Conservation (phyloP, 1,140 invertebrate genomes). For the Drosophila tristis region DNA sequence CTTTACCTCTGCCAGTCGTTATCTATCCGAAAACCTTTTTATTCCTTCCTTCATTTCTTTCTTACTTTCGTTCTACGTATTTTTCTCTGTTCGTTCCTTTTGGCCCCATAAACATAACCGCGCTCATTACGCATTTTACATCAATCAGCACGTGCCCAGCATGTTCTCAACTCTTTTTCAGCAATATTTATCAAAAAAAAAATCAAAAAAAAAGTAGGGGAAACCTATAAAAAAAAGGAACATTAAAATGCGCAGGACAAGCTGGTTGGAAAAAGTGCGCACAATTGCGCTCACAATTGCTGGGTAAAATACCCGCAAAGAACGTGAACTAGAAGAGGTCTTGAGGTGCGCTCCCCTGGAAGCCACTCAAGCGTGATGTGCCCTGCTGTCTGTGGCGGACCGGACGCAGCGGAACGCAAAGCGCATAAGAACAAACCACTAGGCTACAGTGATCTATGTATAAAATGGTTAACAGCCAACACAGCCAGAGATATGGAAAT, state of each 20-base stretch:
- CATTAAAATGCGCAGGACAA: slow-evolving; percentile 66
- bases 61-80: neutral
- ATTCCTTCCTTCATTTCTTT: slow-evolving; percentile 3
- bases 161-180: slow-evolving; percentile 67
- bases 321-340: slow-evolving; percentile 45
- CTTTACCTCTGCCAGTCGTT: slow-evolving; percentile 53
- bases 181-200: slow-evolving; percentile 24
- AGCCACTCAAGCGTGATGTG: slow-evolving; percentile 30
- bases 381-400: slow-evolving; percentile 5
- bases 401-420: slow-evolving; percentile 19
- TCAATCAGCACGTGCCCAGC: slow-evolving; percentile 80
- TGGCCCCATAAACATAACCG: slow-evolving; percentile 61
- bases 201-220: slow-evolving; percentile 5
- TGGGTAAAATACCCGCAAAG: slow-evolving; percentile 44
- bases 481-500: slow-evolving; percentile 1
- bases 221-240: slow-evolving; percentile 14
- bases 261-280: slow-evolving; percentile 53
- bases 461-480: neutral
- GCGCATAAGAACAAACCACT: slow-evolving; percentile 17
- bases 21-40: slow-evolving; percentile 49
- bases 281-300: slow-evolving; percentile 71
- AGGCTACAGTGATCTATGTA: slow-evolving; percentile 14
- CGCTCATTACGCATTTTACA: slow-evolving; percentile 80
- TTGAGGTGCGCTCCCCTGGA: slow-evolving; percentile 4
- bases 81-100: neutral